These are phyloP conservation scores for Sarcophaga peregrina DNA, from an alignment of 1,140 invertebrate species.

Conservation along the genomic window DNA sequence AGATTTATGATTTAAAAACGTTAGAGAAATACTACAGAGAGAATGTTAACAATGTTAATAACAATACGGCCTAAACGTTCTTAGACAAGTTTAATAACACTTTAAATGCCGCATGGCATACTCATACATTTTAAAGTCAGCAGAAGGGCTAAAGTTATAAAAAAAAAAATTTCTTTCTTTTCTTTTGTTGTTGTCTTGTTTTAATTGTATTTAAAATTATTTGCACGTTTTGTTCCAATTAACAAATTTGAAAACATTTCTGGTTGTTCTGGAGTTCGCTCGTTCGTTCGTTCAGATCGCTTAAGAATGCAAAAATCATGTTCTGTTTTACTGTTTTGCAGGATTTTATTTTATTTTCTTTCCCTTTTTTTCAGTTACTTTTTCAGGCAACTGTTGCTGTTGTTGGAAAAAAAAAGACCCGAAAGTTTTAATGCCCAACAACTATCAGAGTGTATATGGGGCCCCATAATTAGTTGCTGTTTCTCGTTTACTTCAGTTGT, in stretches of 20 bases:
- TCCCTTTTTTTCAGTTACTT: background rate
- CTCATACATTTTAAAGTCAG: too few relatives aligned
- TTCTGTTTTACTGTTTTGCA: conserved; percentile 6
- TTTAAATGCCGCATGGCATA: too few relatives aligned
- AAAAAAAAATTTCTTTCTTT: background rate
- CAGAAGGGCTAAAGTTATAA: background rate
- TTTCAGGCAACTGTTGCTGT: background rate
- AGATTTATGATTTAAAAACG: background rate
- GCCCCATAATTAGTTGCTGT: background rate
- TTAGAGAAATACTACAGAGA: too few relatives aligned
- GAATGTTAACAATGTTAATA: too few relatives aligned
- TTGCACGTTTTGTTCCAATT: conserved; percentile 40
- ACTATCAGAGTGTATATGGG: background rate
- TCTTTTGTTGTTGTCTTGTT: background rate
- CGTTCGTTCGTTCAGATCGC: background rate
- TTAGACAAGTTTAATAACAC: too few relatives aligned
- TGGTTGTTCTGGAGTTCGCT: background rate
- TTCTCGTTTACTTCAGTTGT: background rate
- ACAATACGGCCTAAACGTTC: too few relatives aligned
- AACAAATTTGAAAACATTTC: conserved; percentile 27
- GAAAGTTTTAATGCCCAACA: background rate
- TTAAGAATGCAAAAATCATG: conserved; percentile 32
- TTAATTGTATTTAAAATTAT: conserved; percentile 34
- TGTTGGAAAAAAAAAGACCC: background rate
- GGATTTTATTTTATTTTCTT: background rate